These are phyloP conservation scores for Thaumatotibia leucotreta DNA, from an alignment of 1,140 invertebrate genomes.

Conservation along the genomic window DNA sequence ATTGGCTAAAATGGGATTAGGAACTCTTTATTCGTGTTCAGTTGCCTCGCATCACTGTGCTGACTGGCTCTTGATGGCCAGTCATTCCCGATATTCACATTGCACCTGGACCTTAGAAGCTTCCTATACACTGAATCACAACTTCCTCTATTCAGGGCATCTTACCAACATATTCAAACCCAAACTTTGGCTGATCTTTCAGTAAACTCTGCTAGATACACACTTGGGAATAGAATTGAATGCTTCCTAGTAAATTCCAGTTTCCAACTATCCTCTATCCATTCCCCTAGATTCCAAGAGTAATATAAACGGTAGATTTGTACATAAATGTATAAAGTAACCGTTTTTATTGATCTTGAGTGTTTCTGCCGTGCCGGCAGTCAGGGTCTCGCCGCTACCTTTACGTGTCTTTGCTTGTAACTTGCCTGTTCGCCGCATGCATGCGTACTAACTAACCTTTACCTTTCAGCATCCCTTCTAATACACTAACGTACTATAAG, in stretches of 20 bases:
- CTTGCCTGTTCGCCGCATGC: constrained; percentile 65
- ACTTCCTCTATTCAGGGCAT: neutral
- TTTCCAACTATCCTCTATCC: neutral
- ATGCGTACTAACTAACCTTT: constrained; percentile 69
- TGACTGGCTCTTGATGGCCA: neutral
- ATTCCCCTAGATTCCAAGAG: neutral
- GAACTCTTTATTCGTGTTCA: neutral
- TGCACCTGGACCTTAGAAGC: neutral
- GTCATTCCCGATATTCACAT: constrained; percentile 3
- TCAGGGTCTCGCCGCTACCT: constrained; percentile 56
- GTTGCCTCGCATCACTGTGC: neutral
- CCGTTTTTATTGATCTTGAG: neutral
- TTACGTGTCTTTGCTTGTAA: constrained; percentile 50
- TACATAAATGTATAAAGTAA: neutral
- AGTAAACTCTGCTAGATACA: neutral
- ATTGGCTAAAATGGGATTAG: neutral
- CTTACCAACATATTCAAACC: too few species aligned
- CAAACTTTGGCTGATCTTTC: neutral
- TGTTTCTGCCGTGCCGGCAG: neutral
- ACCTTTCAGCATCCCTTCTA: constrained; percentile 65
- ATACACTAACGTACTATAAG: constrained; percentile 38
- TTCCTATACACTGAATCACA: constrained; percentile 6
- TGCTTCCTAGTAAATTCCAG: neutral
- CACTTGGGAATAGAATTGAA: neutral
- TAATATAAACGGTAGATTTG: neutral